Base-by-base conservation (phyloP, 2,113 vertebrate genomes). In the Sardina pilchardus region DNA sequence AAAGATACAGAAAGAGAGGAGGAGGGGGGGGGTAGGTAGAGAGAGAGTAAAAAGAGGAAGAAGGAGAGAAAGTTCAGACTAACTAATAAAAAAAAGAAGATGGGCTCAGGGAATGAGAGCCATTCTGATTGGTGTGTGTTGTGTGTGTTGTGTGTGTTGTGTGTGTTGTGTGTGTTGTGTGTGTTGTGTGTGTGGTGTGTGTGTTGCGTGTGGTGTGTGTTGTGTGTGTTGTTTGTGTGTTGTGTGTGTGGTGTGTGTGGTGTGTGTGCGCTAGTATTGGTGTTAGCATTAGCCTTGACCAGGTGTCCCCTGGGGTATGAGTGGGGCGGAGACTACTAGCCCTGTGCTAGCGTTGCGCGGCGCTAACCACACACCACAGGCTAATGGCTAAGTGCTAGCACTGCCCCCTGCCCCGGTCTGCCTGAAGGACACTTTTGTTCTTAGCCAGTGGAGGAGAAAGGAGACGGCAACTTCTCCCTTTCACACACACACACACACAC, bases 391-490 rank as follows among this genome's bases (percentile, higher is more conserved):
- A 26, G 59, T 67, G 59, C 7, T 67, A 67, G 95, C 95, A 95
- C 94, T 96, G 95, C 95, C 93, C 96, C 96, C 94, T 94, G 92
- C 95, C 94, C 96, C 94, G 96, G 96, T 95, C 96, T 95, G 94
- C 94, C 94, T 97, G 94, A 99, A 97, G 97, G 95, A 96, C 96
- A 96, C 96, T 97, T 98, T 98, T 98, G 97, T 98, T 97, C 94
- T 92, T 96, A 96, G 94, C 96, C 96, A 97, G 96, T 96, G 95
- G 96, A 97, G 97, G 97, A 97, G 97, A 99, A 98, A 97, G 96
- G 96, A 97, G 95, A 96, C 96, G 97, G 96, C 96, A 97, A 95
- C 95, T 94, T 91, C 92, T 96, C 89, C 82, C 24, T 0, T 84
- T 88, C 84, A 17, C 86, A 89, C 75, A 91, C 71, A 75, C 80